Base-by-base conservation (phyloP, 2,888 invertebrate genomes). In the Peribatodes rhomboidaria region DNA sequence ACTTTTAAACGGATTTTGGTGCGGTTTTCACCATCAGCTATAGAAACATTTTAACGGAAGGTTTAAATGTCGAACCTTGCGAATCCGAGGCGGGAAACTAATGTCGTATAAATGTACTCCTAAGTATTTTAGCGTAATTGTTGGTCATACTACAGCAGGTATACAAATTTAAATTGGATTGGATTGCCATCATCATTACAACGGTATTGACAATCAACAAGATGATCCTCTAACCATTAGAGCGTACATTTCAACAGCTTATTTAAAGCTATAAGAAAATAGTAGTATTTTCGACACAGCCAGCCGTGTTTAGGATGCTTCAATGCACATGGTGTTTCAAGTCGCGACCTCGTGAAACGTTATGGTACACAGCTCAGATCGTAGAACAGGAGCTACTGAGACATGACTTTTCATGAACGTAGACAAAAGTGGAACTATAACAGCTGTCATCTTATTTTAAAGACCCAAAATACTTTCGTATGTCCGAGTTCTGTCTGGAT, bases 271-370 rank as follows among this genome's bases (percentile, higher is more conserved):
- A 37, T 56, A 62, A 55, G 47, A 33, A 57, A 64, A 62, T 61
- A 54, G 57, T 46, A n/a, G 42, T 52, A 60, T 65, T 70, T 64
- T 68, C 58, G 61, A 58, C 68, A 68, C 59, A 10, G 39, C 7
- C 22, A n/a, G n/a, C 31, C 27, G 37, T 18, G 31, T 55, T 58
- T 64, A 46, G 64, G 70, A 68, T 72, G 72, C 52, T 72, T 72
- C 72, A 72, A 65, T 72, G 72, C 70, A 65, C 70, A 68, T 68
- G 62, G 63, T 64, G 64, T 55, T 57, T 41, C 61, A 68, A 69
- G 65, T 52, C 42, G 31, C 39, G 64, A 59, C 71, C 69, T 69
- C 67, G 69, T 44, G 56, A 58, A 64, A 56, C 50, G 50, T 56
- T 54, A 54, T 54, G 56, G 56, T 50, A 37, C 44, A 22, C 33